A percentile compares a stretch with the other conserved stretches of the same genome.
Evolutionary conservation across 2,113 vertebrate species (phyloP).

Genomic region (Cyprinus carpio): DNA sequence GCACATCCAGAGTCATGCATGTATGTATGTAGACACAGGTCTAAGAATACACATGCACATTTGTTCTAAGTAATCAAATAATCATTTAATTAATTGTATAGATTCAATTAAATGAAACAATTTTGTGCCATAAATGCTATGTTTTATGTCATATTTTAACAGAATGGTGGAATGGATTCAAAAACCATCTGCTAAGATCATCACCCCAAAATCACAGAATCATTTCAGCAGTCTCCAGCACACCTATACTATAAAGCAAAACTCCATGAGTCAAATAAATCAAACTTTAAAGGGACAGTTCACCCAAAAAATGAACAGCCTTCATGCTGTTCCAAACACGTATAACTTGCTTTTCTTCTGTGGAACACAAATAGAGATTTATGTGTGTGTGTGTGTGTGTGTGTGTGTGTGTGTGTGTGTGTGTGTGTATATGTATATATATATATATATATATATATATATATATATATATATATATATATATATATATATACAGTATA

Average conservation of each 20-base stretch:
- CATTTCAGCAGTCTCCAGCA: not conserved
- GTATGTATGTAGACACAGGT: not conserved
- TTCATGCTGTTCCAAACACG: not conserved
- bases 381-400: no score
- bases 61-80: slow-evolving; percentile 18
- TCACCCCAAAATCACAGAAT: not conserved
- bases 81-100: not conserved
- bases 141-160: not conserved
- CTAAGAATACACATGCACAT: slow-evolving; percentile 18
- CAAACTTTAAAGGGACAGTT: not conserved
- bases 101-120: slow-evolving; percentile 1
- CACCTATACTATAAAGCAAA: not conserved
- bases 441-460: no score
- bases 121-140: not conserved
- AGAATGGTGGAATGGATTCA: not conserved
- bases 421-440: no score
- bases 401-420: no score
- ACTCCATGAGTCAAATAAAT: not conserved
- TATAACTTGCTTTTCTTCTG: not conserved
- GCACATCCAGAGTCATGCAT: not conserved
- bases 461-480: no score
- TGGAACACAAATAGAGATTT: no score
- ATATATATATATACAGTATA: no score
- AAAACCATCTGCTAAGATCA: not conserved
- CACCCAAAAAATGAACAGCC: not conserved